These are phyloP conservation scores for Aurelia sp. DNA, from an alignment of 30 jellyfish, hydroid and myxozoan species.

Conservation along the genomic window DNA sequence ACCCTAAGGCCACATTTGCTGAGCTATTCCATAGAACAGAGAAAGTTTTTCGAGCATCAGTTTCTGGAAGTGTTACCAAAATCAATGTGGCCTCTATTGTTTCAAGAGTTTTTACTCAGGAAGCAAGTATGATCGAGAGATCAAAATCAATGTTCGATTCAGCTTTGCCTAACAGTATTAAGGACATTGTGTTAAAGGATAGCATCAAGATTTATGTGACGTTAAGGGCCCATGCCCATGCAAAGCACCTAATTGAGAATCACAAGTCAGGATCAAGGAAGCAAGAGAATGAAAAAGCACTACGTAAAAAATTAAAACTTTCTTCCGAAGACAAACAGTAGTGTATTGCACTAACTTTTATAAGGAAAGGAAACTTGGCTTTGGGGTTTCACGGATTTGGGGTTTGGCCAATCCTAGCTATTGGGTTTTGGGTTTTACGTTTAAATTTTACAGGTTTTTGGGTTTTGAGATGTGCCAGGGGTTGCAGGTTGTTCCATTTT, in stretches of 20 bases:
- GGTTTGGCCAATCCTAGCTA: too few species aligned
- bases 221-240: constrained; percentile 44
- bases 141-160: constrained; percentile 23
- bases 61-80: constrained; percentile 15
- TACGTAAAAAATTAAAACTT: not conserved
- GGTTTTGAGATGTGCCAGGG: too few species aligned
- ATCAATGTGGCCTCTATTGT: constrained; percentile 44
- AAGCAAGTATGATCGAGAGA: not conserved
- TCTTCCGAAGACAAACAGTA: too few species aligned
- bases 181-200: constrained; percentile 14
- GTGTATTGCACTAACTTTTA: too few species aligned
- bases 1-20: not conserved
- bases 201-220: constrained; percentile 4
- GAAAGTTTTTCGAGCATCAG: constrained; percentile 1
- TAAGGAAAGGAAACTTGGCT: too few species aligned
- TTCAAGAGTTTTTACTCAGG: constrained; percentile 8
- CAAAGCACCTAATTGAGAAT: constrained; percentile 38
- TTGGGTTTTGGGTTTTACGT: too few species aligned
- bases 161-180: not conserved
- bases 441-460: too few species aligned
- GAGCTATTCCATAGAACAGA: not conserved
- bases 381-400: too few species aligned
- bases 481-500: too few species aligned
- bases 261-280: not conserved
- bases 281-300: constrained; percentile 35